Conservation (phyloP, 2,888 invertebrate species). For the Phortica magna region DNA sequence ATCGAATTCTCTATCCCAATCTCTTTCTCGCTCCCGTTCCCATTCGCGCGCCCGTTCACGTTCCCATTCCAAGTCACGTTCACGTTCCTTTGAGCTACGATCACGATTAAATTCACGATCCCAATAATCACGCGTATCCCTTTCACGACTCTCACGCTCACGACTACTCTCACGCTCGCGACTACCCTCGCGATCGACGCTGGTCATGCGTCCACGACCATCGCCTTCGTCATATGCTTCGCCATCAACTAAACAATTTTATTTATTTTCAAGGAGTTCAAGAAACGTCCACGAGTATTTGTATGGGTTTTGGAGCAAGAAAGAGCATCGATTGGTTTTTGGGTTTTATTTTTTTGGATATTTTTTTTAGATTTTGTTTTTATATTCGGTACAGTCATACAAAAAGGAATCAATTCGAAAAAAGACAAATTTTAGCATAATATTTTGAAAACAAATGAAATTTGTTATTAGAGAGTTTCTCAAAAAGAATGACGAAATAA, state of each 20-base stretch:
- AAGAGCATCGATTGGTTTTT: constrained; percentile 65
- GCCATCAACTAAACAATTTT: constrained; percentile 63
- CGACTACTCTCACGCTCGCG: constrained; percentile 77
- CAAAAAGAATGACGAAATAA: constrained; percentile 26
- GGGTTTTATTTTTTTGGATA: constrained; percentile 28
- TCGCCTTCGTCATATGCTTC: constrained; percentile 81
- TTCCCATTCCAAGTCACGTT: constrained; percentile 75
- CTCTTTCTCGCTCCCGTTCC: constrained; percentile 77
- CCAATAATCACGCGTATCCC: constrained; percentile 71
- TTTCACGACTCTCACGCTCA: constrained; percentile 61
- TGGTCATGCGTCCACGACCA: constrained; percentile 79
- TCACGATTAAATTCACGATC: constrained; percentile 73
- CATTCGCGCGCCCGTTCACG: constrained; percentile 76
- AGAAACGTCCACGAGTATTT: constrained; percentile 40
- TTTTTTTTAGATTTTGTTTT: constrained; percentile 33
- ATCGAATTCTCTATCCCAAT: constrained; percentile 78
- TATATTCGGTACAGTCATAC: constrained; percentile 64
- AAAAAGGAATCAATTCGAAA: constrained; percentile 69
- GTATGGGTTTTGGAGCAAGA: constrained; percentile 55
- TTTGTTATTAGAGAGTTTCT: constrained; percentile 25
- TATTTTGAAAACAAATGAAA: constrained; percentile 49
- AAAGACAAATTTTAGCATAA: constrained; percentile 68
- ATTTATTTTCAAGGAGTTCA: background rate
- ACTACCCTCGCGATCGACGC: constrained; percentile 79
- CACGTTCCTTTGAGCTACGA: constrained; percentile 68